Base-by-base conservation (phyloP, 2,888 invertebrate genomes). In the Drosophila lutescens region DNA sequence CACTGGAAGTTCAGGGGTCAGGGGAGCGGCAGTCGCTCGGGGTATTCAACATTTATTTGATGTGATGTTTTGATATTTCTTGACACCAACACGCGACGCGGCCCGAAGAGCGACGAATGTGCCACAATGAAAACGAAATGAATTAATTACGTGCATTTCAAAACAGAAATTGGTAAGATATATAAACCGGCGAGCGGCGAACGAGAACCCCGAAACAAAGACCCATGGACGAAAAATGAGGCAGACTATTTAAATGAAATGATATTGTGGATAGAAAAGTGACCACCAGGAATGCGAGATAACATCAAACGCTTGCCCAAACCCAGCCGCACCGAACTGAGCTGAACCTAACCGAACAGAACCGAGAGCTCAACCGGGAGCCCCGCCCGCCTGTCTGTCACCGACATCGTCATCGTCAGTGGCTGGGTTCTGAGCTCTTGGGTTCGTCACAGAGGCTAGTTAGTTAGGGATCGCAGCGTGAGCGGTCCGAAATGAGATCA, bases 51-150 rank as follows among this genome's bases (percentile, higher is more conserved):
- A 90, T 91, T 91, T 91, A 90, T 91, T 91, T 91, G 91, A 91
- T 91, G 91, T 91, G 91, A 91, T 91, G 90, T 91, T 91, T 91
- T 91, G 91, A 91, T 91, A 91, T 91, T 90, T 90, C 85, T 90
- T 91, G 91, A 91, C 91, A 91, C 91, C 90, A 91, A 89, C 91
- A 91, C 91, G 88, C 90, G 78, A 91, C 91, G 88, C 90, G 76
- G 51, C 71, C 66, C 53, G 83, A 65, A 76, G 74, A 76, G 74
- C 68, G 66, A 57, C 70, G 82, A 79, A 76, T 72, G 61, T 80
- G 79, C 76, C 80, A 76, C 82, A 82, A 69, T 75, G 67, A 71
- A 79, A 76, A 68, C 69, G 80, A 82, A 88, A 88, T 89, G 88
- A 91, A 90, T 90, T 91, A 91, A 91, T 91, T 91, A 91, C 84